phyloP scores from a whole-genome alignment of 1,140 invertebrate genomes.

The Drosophila sulfurigaster region DNA sequence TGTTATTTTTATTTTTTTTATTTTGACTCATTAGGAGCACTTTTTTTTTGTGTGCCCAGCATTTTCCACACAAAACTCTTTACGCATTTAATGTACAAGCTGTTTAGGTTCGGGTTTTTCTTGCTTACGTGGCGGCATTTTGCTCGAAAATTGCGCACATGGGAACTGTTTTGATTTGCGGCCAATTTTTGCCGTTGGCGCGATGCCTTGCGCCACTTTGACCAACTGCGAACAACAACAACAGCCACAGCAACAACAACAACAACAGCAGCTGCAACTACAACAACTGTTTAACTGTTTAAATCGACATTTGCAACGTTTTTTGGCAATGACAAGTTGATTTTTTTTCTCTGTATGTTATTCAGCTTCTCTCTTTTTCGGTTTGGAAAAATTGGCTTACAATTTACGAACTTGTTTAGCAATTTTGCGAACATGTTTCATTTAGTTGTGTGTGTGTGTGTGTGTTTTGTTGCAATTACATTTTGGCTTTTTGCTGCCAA shows the following conservation, averaged over 20 bases:
- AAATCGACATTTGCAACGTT: constrained; percentile 71
- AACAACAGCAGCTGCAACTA: constrained; percentile 16
- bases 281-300: constrained; percentile 58
- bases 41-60: constrained; percentile 26
- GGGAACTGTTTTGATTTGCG: constrained; percentile 82
- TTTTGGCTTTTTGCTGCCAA: constrained; percentile 3
- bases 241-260: constrained; percentile 13
- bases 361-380: too few relatives aligned
- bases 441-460: constrained; percentile 1
- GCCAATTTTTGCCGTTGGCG: constrained; percentile 64
- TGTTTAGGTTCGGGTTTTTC: constrained; percentile 51
- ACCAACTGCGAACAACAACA: constrained; percentile 23
- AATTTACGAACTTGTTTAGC: constrained; percentile 73
- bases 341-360: constrained; percentile 40
- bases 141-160: constrained; percentile 73
- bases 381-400: constrained; percentile 66
- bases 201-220: constrained; percentile 63
- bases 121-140: constrained; percentile 71
- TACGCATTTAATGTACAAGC: constrained; percentile 63
- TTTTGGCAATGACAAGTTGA: constrained; percentile 82
- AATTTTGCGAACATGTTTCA: constrained; percentile 47
- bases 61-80: constrained; percentile 55
- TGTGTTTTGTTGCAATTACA: constrained; percentile 39
- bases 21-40: constrained; percentile 40
- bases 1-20: constrained; percentile 2